Evolutionary conservation across 2,888 invertebrate genomes (phyloP), one percentile per base, ranked within the genome.

Genomic region (Mimas tiliae): DNA sequence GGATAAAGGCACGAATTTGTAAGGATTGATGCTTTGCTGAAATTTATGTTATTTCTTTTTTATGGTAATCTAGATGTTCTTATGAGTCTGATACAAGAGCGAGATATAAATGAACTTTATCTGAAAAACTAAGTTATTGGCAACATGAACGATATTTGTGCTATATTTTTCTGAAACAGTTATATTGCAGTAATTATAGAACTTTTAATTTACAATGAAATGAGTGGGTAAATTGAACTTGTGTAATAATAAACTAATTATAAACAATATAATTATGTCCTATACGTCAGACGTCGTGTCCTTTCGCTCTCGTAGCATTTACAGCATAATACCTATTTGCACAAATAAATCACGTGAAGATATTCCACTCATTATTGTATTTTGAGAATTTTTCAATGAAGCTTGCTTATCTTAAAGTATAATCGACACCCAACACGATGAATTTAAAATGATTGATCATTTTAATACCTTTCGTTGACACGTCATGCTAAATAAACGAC

Each of bases 1-100:
- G 42, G 58, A 58, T 58, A 58, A 55, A 21, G 6, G 38, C 19
- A 38, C 38, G 16, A 58, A 58, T 58, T 58, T 42, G 42, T 42
- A 58, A 42, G 34, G n/a, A 34, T 34, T 58, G 58, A 42, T 12
- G 38, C 55, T n/a, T 19, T 19, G n/a, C 11, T 58, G 58, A 6
- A 19, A n/a, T 58, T 58, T 58, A 42, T 58, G 19, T 42, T 38
- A 58, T 58, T 19, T 38, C 19, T 19, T 42, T 42, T 42, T 19
- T 58, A 58, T 42, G 58, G 8, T 19, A 58, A 58, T 42, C 8
- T 12, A 6, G 11, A 11, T 11, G 52, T 48, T 48, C 12, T 42
- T 19, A 58, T 38, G 42, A 16, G 6, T 19, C 6, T 19, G 1
- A 9, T 42, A 42, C 42, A 42, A 42, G 2, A 45, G 11, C 1